phyloP scores from a whole-genome alignment of 1,140 invertebrate species.

The Saccostrea cuccullata region DNA sequence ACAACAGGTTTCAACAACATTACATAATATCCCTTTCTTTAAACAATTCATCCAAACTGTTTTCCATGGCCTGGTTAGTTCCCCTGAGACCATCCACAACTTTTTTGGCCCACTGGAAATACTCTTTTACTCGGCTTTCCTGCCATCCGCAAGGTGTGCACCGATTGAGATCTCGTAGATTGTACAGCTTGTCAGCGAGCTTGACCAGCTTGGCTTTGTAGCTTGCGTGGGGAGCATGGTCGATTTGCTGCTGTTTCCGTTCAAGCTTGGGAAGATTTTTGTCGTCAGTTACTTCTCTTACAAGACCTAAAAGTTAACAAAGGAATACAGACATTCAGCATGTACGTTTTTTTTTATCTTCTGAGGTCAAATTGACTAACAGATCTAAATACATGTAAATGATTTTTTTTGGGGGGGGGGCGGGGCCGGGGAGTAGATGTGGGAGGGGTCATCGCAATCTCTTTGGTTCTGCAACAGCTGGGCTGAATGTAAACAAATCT shows the following conservation, averaged over 20 bases:
- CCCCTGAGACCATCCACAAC: conserved; percentile 85
- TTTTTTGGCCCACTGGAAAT: conserved; percentile 87
- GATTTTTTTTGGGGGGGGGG: too few species aligned
- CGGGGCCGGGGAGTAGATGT: too few species aligned
- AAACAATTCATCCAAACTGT: conserved; percentile 82
- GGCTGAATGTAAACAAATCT: too few species aligned
- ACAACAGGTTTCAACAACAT: not conserved
- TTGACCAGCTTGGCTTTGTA: conserved; percentile 88
- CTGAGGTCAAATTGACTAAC: too few species aligned
- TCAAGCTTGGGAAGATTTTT: conserved; percentile 84
- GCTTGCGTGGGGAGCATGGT: conserved; percentile 82
- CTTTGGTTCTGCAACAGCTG: too few species aligned
- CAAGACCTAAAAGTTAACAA: conserved; percentile 69
- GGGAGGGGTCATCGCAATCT: too few species aligned
- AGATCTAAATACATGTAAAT: too few species aligned
- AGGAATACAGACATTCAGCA: conserved; percentile 21
- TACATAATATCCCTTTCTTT: conserved; percentile 60
- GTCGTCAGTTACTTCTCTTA: conserved; percentile 85
- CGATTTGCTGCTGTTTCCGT: conserved; percentile 87
- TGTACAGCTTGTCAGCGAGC: conserved; percentile 92
- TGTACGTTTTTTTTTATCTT: too few species aligned
- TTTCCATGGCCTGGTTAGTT: conserved; percentile 84
- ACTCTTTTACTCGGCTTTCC: conserved; percentile 81
- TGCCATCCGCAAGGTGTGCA: conserved; percentile 84
- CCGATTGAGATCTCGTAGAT: conserved; percentile 86